phyloP scores from a whole-genome alignment of 1,140 invertebrate species.

The Euborellia annulipes region DNA sequence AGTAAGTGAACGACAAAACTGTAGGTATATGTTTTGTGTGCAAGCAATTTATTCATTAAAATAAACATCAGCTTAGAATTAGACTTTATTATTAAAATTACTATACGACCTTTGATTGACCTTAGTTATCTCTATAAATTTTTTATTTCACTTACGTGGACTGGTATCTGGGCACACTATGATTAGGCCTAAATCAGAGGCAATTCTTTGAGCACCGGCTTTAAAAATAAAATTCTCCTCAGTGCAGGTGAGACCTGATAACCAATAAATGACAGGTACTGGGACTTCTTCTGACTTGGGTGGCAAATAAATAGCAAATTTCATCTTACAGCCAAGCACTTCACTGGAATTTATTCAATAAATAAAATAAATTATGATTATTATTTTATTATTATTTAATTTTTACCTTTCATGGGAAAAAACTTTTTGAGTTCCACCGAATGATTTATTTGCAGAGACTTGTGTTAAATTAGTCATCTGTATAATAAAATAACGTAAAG shows the following conservation, averaged over 20 bases:
- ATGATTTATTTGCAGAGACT: slow-evolving; percentile 53
- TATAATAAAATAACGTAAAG: slow-evolving; percentile 13
- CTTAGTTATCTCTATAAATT: too few relatives aligned
- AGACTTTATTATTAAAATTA: too few relatives aligned
- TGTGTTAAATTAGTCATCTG: slow-evolving; percentile 33
- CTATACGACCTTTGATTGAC: too few relatives aligned
- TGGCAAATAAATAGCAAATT: slow-evolving; percentile 82
- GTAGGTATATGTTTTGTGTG: too few relatives aligned
- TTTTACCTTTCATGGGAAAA: slow-evolving; percentile 62
- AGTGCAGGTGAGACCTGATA: slow-evolving; percentile 88
- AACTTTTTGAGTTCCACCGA: slow-evolving; percentile 72
- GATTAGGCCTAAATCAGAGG: slow-evolving; percentile 63
- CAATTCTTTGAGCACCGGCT: slow-evolving; percentile 78
- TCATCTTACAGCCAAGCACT: slow-evolving; percentile 77
- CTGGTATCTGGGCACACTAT: slow-evolving; percentile 92
- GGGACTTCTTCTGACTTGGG: slow-evolving; percentile 51
- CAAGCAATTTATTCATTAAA: too few relatives aligned
- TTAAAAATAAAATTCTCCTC: slow-evolving; percentile 96
- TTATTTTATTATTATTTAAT: not conserved
- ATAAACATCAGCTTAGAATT: too few relatives aligned
- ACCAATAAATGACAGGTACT: slow-evolving; percentile 78
- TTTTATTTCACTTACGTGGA: slow-evolving; percentile 55
- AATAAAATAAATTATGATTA: slow-evolving; percentile 1
- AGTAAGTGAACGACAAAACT: too few relatives aligned
- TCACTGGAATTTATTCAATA: slow-evolving; percentile 32